phyloP scores from a whole-genome alignment of 2,113 vertebrate species.

The Hoplias malabaricus region DNA sequence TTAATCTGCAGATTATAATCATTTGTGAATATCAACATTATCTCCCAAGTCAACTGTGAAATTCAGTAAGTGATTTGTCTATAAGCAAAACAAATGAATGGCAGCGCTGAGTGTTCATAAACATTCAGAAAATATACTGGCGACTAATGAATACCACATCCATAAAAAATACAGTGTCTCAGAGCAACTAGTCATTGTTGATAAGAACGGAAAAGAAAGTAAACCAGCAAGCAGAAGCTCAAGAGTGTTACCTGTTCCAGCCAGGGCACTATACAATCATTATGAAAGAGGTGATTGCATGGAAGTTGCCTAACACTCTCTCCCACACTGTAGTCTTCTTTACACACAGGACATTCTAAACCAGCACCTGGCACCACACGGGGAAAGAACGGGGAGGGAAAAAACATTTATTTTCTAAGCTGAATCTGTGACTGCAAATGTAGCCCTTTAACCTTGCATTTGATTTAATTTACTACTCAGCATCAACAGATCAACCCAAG shows the following conservation, averaged over 20 bases:
- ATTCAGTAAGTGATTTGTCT: too few relatives aligned
- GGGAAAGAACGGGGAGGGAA: not conserved
- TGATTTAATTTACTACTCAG: not conserved
- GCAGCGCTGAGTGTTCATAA: too few relatives aligned
- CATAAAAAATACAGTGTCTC: not conserved
- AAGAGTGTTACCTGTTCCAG: conserved; percentile 87
- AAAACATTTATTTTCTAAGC: not conserved
- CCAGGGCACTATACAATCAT: conserved; percentile 96
- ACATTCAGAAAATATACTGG: too few relatives aligned
- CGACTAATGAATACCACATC: too few relatives aligned
- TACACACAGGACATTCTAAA: conserved; percentile 96
- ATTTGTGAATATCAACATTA: too few relatives aligned
- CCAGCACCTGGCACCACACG: conserved; percentile 78
- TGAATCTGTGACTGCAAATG: not conserved
- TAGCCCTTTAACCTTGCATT: not conserved
- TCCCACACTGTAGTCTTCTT: conserved; percentile 89
- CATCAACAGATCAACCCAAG: not conserved
- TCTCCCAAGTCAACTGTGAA: too few relatives aligned
- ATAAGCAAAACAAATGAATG: too few relatives aligned
- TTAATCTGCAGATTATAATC: too few relatives aligned
- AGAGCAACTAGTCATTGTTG: not conserved
- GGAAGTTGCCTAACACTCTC: conserved; percentile 92
- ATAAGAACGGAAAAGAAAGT: not conserved
- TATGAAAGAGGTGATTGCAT: conserved; percentile 97
- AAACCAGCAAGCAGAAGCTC: conserved; percentile 6